phyloP scores from a whole-genome alignment of 2,888 invertebrate genomes.

The Venustoraphidia nigricollis region DNA sequence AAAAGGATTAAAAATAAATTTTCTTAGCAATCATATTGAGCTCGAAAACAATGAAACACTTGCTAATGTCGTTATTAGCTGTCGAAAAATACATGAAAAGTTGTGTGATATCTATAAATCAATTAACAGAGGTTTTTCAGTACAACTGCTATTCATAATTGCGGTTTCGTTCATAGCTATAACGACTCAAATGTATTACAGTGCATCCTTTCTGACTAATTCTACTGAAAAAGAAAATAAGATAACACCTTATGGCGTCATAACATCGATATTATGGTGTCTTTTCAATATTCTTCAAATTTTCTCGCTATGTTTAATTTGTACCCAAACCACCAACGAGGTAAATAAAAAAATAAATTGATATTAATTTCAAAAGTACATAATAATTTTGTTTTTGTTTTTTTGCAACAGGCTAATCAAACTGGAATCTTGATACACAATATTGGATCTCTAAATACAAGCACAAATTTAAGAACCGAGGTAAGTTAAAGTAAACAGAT shows the following conservation, averaged over 20 bases:
- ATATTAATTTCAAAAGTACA: too few relatives aligned
- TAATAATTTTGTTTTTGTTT: too few relatives aligned
- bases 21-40: neutral
- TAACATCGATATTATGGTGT: neutral
- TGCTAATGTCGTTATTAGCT: too few relatives aligned
- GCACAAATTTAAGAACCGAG: too few relatives aligned
- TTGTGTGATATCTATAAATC: constrained; percentile 9
- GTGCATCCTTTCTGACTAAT: neutral
- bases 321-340: neutral
- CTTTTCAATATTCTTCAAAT: neutral
- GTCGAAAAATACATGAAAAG: constrained; percentile 5
- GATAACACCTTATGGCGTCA: too few relatives aligned
- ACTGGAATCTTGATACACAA: too few relatives aligned
- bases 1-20: neutral
- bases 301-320: neutral
- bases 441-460: too few relatives aligned
- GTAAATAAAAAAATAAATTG: neutral
- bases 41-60: neutral
- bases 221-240: too few relatives aligned
- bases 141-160: constrained; percentile 10
- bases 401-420: too few relatives aligned
- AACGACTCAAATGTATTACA: neutral
- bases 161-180: constrained; percentile 8
- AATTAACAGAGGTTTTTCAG: constrained; percentile 10
- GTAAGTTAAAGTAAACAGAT: too few relatives aligned